phyloP scores from a whole-genome alignment of 2,888 invertebrate genomes.

The Clepsis dumicolana region DNA sequence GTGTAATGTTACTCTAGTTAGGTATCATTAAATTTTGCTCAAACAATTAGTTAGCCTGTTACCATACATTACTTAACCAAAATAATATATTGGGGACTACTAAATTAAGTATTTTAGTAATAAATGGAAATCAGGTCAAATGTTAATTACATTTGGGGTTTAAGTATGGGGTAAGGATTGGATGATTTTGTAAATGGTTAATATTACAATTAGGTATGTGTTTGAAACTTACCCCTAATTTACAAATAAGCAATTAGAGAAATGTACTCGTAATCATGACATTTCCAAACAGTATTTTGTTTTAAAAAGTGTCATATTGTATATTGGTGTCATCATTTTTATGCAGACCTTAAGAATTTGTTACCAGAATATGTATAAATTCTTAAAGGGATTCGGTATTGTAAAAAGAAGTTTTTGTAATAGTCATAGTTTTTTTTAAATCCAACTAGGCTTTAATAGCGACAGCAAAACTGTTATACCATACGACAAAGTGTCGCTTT shows the following conservation, averaged over 20 bases:
- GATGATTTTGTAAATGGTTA: not conserved
- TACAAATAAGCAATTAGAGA: no score
- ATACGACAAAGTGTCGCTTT: not conserved
- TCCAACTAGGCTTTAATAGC: not conserved
- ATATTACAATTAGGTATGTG: not conserved
- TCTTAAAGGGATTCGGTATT: no score
- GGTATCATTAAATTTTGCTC: constrained; percentile 4
- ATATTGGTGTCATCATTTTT: no score
- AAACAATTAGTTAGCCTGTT: constrained; percentile 9
- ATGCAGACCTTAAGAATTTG: no score
- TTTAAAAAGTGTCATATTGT: no score
- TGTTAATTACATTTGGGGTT: not conserved
- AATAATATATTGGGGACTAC: constrained; percentile 6
- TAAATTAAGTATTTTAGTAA: not conserved
- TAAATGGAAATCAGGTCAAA: not conserved
- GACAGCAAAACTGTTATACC: not conserved
- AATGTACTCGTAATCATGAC: no score
- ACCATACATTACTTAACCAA: not conserved
- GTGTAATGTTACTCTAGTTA: constrained; percentile 8
- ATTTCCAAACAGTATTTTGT: no score
- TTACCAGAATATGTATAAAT: no score
- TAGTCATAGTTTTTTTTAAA: no score
- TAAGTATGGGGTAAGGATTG: not conserved
- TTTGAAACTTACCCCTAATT: not conserved
- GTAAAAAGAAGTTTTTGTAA: no score